A percentile compares a stretch with the other conserved stretches of the same genome.
Conservation (phyloP, 2,888 invertebrate species). For the Xylota segnis region DNA sequence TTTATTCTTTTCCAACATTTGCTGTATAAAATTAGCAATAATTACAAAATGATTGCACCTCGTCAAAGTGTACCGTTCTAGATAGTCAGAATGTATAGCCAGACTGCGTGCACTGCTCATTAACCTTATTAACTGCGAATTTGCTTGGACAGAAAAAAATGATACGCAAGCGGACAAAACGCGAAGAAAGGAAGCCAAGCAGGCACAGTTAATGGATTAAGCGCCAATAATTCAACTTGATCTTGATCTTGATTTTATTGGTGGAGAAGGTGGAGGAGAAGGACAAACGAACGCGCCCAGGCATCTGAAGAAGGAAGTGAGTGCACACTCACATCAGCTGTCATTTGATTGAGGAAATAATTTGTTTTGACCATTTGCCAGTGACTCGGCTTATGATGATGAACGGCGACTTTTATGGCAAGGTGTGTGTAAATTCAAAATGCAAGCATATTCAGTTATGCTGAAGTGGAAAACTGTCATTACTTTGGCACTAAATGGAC, state of each 20-base stretch:
- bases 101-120: constrained; percentile 38
- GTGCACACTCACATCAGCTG: constrained; percentile 4
- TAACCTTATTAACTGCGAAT: constrained; percentile 49
- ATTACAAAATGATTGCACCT: constrained; percentile 51
- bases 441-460: neutral
- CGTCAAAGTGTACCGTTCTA: constrained; percentile 38
- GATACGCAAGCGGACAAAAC: neutral
- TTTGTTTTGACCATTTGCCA: neutral
- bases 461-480: neutral
- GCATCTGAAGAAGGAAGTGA: neutral
- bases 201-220: constrained; percentile 23
- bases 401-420: constrained; percentile 38
- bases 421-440: constrained; percentile 32
- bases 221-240: constrained; percentile 34
- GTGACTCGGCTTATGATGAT: constrained; percentile 14
- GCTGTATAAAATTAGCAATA: constrained; percentile 45
- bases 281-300: constrained; percentile 1
- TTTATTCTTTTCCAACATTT: constrained; percentile 19
- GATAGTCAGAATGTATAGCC: constrained; percentile 16
- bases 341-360: constrained; percentile 16
- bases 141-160: constrained; percentile 13
- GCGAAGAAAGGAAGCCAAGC: constrained; percentile 18
- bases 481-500: constrained; percentile 26
- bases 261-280: no score
- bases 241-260: constrained; percentile 31